Evolutionary conservation across 2,888 invertebrate genomes (phyloP), one percentile per base, ranked within the genome.

Genomic region (Hypsopygia costalis): DNA sequence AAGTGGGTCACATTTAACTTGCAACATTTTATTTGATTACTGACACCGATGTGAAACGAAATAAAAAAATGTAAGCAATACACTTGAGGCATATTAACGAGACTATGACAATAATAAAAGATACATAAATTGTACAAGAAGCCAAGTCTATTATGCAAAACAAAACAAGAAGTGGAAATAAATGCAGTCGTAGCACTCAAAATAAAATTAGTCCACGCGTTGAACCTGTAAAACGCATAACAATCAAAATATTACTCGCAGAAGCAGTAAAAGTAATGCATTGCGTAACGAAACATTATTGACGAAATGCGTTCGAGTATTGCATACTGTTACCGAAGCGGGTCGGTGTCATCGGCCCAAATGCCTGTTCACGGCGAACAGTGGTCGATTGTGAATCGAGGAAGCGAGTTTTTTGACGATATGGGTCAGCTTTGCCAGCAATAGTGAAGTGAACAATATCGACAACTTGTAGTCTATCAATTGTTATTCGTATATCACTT

Each of bases 381-480:
- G 79, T 69, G 66, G 62, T 65, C 61, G 74, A 69, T 78, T 81
- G 79, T 81, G 70, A 71, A 64, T 62, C 67, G 73, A 75, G 80
- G 82, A 81, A 81, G 76, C 72, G 55, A 60, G 65, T 71, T 74
- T 16, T 79, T 74, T 60, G 55, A 63, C 62, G 55, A 82, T 79
- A 81, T 80, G 70, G 85, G 85, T 81, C 85, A 77, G 62, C 64
- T 62, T 67, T 66, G 54, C 58, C 56, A 55, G 40, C 43, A 34
- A 12, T 71, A 78, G 75, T 56, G 75, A 60, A 50, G 73, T n/a
- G 41, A 43, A 48, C 20, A 2, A 37, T 51, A 42, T 60, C 60
- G 62, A 66, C 55, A 41, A 41, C 31, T 16, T 16, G 4, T 4
- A n/a, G n/a, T n/a, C n/a, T n/a, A n/a, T n/a, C n/a, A n/a, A n/a